phyloP scores from a whole-genome alignment of 1,140 invertebrate species.

The Sipha flava region DNA sequence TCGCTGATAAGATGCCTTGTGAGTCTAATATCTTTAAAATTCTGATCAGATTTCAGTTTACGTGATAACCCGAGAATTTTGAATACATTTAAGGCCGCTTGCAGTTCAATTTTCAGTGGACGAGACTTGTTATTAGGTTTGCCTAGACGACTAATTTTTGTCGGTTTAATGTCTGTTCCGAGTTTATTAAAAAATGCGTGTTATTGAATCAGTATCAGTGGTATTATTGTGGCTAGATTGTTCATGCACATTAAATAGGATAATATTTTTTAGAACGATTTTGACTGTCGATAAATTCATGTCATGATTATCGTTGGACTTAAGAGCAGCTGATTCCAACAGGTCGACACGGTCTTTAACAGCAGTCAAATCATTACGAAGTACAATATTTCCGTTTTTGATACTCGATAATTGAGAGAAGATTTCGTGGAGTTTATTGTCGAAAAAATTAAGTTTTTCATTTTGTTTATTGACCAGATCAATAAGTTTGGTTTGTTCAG shows the following conservation, averaged over 20 bases:
- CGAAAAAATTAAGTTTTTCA: too few relatives aligned
- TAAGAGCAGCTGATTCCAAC: background rate
- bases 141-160: background rate
- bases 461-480: background rate
- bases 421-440: too few relatives aligned
- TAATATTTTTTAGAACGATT: too few relatives aligned
- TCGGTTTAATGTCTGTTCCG: background rate
- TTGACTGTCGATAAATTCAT: background rate
- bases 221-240: background rate
- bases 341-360: background rate
- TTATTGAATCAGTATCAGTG: background rate
- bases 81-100: background rate
- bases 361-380: background rate
- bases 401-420: background rate
- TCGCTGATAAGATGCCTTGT: background rate
- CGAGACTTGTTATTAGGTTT: background rate
- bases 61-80: background rate
- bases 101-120: background rate
- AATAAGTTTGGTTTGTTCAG: too few relatives aligned
- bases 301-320: background rate
- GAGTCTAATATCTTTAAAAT: background rate
- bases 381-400: background rate
- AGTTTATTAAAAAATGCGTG: background rate
- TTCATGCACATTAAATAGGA: background rate
- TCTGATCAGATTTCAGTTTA: background rate